These are phyloP conservation scores for Eurypyga helias DNA, from an alignment of 2,113 vertebrate genomes.

Conservation along the genomic window DNA sequence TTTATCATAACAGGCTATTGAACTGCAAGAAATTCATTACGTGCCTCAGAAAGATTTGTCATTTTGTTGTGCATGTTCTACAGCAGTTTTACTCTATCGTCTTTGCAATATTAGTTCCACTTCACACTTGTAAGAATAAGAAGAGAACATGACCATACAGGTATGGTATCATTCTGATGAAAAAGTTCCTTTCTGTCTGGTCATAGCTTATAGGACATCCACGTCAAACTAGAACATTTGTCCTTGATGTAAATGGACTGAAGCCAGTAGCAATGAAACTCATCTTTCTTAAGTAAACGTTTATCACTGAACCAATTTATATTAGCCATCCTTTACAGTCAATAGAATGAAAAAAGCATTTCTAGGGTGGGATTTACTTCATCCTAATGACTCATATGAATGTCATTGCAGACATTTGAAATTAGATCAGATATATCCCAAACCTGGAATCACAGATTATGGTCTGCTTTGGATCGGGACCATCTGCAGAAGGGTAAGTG, in stretches of 20 bases:
- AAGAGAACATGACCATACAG: background rate
- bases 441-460: background rate
- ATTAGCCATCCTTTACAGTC: background rate
- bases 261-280: background rate
- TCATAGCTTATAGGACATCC: background rate
- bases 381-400: background rate
- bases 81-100: background rate
- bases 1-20: background rate
- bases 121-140: background rate
- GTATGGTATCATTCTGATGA: background rate
- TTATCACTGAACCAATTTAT: background rate
- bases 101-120: background rate
- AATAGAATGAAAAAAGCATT: background rate
- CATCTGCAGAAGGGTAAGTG: background rate
- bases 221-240: background rate
- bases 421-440: background rate
- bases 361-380: background rate
- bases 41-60: background rate
- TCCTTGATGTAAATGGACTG: background rate
- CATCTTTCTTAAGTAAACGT: background rate
- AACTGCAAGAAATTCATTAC: background rate
- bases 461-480: background rate
- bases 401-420: background rate
- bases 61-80: background rate
- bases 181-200: background rate